Base-by-base conservation (phyloP, 1,140 invertebrate genomes). In the Drosophila virilis region DNA sequence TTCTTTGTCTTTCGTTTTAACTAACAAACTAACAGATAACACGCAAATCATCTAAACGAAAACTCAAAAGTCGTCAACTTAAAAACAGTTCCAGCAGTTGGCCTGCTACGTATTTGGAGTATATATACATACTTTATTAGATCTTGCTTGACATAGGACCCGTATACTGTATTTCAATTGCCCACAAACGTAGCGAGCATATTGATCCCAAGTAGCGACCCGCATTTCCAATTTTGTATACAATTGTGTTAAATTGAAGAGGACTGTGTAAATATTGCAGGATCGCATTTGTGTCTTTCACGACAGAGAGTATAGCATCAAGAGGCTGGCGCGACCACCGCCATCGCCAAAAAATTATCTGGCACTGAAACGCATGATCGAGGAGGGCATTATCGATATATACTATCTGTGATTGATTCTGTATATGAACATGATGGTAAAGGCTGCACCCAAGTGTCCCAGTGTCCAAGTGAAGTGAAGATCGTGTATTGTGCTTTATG, bases 281-380 rank as follows among this genome's bases (percentile, higher is more conserved):
- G 88, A 92, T 77, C 88, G 88, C 68, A 80, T 90, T 75, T 89
- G 88, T 66, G 76, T 83, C 33, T 89, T 92, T 54, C 80, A 92
- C 73, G 84, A 91, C 59, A 74, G 61, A 59, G 84, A 91, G 40
- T 92, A 91, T 72, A 91, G 77, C 81, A 91, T 92, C 73, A 78
- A 75, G 72, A 60, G 82, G 42, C 67, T 92, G 74, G 82, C 76
- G 28, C 74, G 91, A 12, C 91, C 91, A 38, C 91, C 91, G 62
- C 91, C 91, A 17, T 79, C 88, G 37, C 91, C 91, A 12, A 90
- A 76, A 48, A 91, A 92, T 78, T 92, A 86, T 70, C 54, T 84
- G 74, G 83, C 82, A 38, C 79, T 92, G 33, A 92, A 91, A 54
- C 70, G 85, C 52, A 91, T 91, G 90, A 83, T 91, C 77, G 91